These are phyloP conservation scores for Drosophila takahashii DNA, from an alignment of 1,140 invertebrate genomes.

Conservation along the genomic window DNA sequence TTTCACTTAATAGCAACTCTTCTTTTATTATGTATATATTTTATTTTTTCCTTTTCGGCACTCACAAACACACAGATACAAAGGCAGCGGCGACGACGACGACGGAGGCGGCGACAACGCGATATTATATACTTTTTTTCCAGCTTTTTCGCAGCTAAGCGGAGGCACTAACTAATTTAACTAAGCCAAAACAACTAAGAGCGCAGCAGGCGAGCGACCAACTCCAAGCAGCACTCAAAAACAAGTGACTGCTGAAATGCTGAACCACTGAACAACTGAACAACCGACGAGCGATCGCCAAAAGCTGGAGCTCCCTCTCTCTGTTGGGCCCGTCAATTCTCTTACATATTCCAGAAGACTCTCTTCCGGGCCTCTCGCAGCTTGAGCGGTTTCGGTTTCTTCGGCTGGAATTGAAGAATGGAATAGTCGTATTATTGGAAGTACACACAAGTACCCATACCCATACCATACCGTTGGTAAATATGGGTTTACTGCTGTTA, in stretches of 20 bases:
- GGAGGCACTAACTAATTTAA: slow-evolving; percentile 55
- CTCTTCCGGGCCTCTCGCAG: slow-evolving; percentile 2
- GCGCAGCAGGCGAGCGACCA: slow-evolving; percentile 46
- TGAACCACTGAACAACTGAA: slow-evolving; percentile 3
- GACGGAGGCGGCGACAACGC: slow-evolving; percentile 65
- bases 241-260: slow-evolving; percentile 38
- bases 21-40: slow-evolving; percentile 22
- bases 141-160: slow-evolving; percentile 68
- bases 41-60: slow-evolving; percentile 38
- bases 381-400: slow-evolving; percentile 2
- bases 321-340: background rate
- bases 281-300: slow-evolving; percentile 32
- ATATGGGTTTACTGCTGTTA: slow-evolving; percentile 11
- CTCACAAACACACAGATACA: slow-evolving; percentile 57
- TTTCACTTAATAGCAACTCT: slow-evolving; percentile 66
- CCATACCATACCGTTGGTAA: background rate
- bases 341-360: background rate
- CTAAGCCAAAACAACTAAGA: slow-evolving; percentile 26
- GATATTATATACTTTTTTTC: slow-evolving; percentile 39
- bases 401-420: slow-evolving; percentile 28
- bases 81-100: slow-evolving; percentile 21
- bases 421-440: slow-evolving; percentile 1
- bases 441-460: slow-evolving; percentile 16
- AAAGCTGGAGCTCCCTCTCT: background rate
- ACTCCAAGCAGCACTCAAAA: slow-evolving; percentile 73